phyloP scores from a whole-genome alignment of 2,888 invertebrate species.

The Eurytoma adleriae region DNA sequence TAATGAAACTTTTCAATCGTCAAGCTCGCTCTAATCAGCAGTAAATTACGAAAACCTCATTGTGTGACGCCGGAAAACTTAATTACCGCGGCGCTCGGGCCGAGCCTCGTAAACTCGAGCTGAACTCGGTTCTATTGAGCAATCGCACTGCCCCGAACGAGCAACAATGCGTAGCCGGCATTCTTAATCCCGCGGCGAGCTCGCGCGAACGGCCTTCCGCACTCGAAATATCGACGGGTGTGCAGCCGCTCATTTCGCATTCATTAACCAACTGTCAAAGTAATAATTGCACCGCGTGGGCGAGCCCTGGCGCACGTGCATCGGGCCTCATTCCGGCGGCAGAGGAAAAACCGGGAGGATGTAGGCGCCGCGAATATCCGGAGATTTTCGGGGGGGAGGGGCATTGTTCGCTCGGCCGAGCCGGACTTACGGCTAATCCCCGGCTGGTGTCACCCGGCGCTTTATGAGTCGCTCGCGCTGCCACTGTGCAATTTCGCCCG shows the following conservation, averaged over 20 bases:
- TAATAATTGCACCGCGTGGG: conserved; percentile 37
- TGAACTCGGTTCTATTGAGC: conserved; percentile 12
- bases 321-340: neutral
- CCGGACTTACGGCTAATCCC: conserved; percentile 22
- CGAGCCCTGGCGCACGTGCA: conserved; percentile 1
- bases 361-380: neutral
- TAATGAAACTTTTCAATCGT: conserved; percentile 19
- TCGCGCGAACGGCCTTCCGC: neutral
- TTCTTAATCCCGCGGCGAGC: conserved; percentile 39
- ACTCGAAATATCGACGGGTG: conserved; percentile 2
- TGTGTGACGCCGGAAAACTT: conserved; percentile 28
- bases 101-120: conserved; percentile 38
- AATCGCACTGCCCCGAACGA: conserved; percentile 14
- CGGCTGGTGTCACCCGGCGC: neutral
- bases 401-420: conserved; percentile 10
- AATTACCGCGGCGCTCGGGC: conserved; percentile 16
- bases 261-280: conserved; percentile 47
- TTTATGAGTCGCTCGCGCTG: conserved; percentile 7
- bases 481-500: neutral
- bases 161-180: conserved; percentile 24
- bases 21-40: conserved; percentile 10
- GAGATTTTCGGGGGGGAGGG: neutral
- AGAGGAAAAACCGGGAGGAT: neutral
- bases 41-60: conserved; percentile 34
- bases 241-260: conserved; percentile 37